A percentile compares a stretch with the other conserved stretches of the same genome.
Evolutionary conservation across 2,797 vertebrate species (phyloP).

Genomic region (Micropoecilia bifurca): DNA sequence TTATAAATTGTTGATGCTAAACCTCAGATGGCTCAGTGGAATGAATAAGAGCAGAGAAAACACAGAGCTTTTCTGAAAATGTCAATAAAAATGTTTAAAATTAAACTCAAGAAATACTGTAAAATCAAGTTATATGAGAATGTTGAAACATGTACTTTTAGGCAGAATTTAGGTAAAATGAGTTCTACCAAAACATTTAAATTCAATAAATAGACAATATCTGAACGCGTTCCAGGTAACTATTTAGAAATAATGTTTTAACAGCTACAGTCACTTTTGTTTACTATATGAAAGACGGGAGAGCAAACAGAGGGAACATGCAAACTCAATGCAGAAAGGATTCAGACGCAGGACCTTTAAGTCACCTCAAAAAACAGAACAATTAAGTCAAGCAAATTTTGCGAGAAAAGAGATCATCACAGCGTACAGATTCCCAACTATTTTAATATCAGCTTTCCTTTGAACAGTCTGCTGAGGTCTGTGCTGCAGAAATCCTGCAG

Average conservation of each 20-base stretch:
- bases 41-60: slow-evolving; percentile 37
- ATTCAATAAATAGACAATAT: not conserved
- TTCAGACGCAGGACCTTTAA: not conserved
- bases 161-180: not conserved
- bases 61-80: slow-evolving; percentile 1
- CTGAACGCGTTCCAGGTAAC: not conserved
- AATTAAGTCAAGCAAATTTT: not conserved
- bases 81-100: not conserved
- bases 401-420: not conserved
- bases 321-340: not conserved
- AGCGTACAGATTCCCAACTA: slow-evolving; percentile 5
- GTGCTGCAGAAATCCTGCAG: slow-evolving; percentile 39
- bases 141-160: not conserved
- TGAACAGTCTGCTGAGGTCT: slow-evolving; percentile 27
- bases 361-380: not conserved
- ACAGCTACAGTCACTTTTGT: not conserved
- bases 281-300: not conserved
- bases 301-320: not conserved
- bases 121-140: not conserved
- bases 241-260: not conserved
- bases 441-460: slow-evolving; percentile 12
- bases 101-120: not conserved
- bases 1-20: slow-evolving; percentile 46
- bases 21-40: slow-evolving; percentile 23
- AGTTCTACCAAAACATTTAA: not conserved